phyloP scores from a whole-genome alignment of 2,797 vertebrate genomes.

The Percopsis omiscomaycus region DNA sequence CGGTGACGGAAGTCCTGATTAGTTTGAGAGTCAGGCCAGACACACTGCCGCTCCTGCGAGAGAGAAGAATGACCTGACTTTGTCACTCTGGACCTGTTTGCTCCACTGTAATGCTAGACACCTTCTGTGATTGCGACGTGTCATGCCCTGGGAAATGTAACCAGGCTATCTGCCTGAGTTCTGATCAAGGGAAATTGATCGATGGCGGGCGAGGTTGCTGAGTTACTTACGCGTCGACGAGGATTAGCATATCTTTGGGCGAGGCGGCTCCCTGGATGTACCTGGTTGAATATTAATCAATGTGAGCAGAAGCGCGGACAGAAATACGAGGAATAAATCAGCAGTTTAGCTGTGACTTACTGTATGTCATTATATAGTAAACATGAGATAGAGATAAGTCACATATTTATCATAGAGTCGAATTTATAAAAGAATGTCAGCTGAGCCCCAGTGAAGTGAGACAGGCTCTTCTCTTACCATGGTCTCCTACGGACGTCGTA shows the following conservation, averaged over 20 bases:
- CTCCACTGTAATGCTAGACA: conserved; percentile 37
- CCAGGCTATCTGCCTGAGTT: conserved; percentile 18
- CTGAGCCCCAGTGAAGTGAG: background rate
- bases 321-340: conserved; percentile 3
- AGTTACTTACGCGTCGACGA: conserved; percentile 94
- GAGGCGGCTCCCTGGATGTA: conserved; percentile 99
- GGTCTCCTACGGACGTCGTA: conserved; percentile 96
- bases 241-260: conserved; percentile 98
- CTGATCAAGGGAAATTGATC: conserved; percentile 54
- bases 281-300: conserved; percentile 72
- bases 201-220: conserved; percentile 28
- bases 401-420: too few species aligned
- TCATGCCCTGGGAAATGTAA: conserved; percentile 31
- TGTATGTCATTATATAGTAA: too few species aligned
- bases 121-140: conserved; percentile 37
- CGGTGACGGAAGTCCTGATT: conserved; percentile 93
- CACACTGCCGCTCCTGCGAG: conserved; percentile 90
- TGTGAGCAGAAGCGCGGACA: background rate
- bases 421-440: background rate
- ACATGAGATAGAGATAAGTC: too few species aligned
- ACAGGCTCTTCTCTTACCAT: conserved; percentile 78
- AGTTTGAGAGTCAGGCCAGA: conserved; percentile 94
- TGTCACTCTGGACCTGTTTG: conserved; percentile 24
- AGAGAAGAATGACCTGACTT: conserved; percentile 8
- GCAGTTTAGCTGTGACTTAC: conserved; percentile 16